A percentile compares a stretch with the other conserved stretches of the same genome.
These are phyloP conservation scores for Pherbina coryleti DNA, from an alignment of 2,888 invertebrate species.

Conservation along the genomic window DNA sequence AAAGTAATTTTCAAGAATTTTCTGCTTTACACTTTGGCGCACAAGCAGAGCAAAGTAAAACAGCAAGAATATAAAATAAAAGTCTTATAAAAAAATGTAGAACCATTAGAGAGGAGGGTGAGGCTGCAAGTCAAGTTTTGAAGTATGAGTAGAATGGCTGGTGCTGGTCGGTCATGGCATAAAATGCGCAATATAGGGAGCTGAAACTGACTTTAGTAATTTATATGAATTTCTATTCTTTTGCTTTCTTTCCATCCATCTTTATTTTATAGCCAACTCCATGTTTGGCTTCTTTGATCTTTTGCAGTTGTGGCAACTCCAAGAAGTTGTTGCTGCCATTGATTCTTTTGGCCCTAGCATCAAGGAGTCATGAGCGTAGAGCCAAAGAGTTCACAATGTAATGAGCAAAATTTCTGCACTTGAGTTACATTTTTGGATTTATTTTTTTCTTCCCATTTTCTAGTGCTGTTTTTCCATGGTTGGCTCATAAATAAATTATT, in stretches of 20 bases:
- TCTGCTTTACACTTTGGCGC: slow-evolving; percentile 29
- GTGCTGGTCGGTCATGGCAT: not conserved
- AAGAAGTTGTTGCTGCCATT: not conserved
- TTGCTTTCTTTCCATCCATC: not conserved
- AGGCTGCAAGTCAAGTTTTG: too few species aligned
- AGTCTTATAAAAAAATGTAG: too few species aligned
- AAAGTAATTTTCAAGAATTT: slow-evolving; percentile 39
- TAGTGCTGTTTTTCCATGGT: not conserved
- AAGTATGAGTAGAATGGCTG: too few species aligned
- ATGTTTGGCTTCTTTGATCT: slow-evolving; percentile 8
- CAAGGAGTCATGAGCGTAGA: not conserved
- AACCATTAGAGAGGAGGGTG: too few species aligned
- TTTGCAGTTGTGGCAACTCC: slow-evolving; percentile 2
- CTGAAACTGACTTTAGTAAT: not conserved
- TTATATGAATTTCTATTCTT: slow-evolving; percentile 11
- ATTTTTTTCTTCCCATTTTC: not conserved
- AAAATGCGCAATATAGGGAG: not conserved
- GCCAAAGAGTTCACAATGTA: slow-evolving; percentile 20
- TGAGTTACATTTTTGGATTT: not conserved
- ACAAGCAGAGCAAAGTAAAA: not conserved
- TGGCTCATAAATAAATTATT: slow-evolving; percentile 42
- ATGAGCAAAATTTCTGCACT: slow-evolving; percentile 10
- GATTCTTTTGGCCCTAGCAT: not conserved
- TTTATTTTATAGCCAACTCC: not conserved
- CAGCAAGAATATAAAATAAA: not conserved